phyloP scores from a whole-genome alignment of 2,888 invertebrate genomes.

The Serrognathus titanus region DNA sequence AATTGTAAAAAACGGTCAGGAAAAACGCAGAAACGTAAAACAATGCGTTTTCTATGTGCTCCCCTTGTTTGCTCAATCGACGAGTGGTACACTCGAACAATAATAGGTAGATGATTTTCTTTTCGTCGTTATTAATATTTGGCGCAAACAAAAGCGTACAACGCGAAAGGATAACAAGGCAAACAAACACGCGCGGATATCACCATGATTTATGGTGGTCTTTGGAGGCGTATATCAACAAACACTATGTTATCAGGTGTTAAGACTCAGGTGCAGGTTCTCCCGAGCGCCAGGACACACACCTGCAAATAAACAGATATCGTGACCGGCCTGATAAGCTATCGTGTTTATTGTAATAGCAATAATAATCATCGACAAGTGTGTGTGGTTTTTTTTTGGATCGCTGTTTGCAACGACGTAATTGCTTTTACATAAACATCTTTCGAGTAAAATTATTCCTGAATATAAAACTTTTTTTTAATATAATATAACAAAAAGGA shows the following conservation, averaged over 20 bases:
- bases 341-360: conserved; percentile 1
- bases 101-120: background rate
- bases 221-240: conserved; percentile 3
- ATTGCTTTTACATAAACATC: too few species aligned
- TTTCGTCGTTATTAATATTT: conserved; percentile 2
- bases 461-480: too few species aligned
- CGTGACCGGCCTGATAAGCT: conserved; percentile 5
- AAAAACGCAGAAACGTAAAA: too few species aligned
- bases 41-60: too few species aligned
- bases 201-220: background rate
- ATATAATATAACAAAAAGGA: too few species aligned
- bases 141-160: too few species aligned
- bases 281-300: background rate
- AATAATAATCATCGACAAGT: conserved; percentile 9
- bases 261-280: conserved; percentile 3
- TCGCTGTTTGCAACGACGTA: too few species aligned
- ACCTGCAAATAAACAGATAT: conserved; percentile 5
- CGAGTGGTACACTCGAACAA: background rate
- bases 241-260: conserved; percentile 7
- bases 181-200: background rate
- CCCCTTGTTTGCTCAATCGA: too few species aligned
- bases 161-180: too few species aligned
- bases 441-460: too few species aligned
- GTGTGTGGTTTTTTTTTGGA: background rate
- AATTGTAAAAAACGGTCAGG: too few species aligned